Evolutionary conservation across 1,140 invertebrate species (phyloP), one percentile per base, ranked within the genome.

Genomic region (Heliconius eleuchia): DNA sequence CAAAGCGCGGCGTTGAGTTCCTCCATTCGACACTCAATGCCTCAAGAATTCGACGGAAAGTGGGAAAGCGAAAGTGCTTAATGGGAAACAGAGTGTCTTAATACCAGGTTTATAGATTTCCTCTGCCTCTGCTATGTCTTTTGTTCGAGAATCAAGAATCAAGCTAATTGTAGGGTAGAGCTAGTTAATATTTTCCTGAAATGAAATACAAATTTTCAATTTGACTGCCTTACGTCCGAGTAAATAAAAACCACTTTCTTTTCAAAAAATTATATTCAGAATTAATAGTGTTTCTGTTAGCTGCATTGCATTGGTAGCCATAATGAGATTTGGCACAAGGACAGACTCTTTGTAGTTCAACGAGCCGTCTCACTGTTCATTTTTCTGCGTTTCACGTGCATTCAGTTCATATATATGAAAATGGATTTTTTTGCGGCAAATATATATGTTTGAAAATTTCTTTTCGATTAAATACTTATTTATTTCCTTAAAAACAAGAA

Each of bases 281-380:
- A 16, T 34, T 34, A 19, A 72, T 72, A 39, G 7, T 72, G 71
- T 42, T 72, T 37, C 37, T 72, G 71, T 6, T 39, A 42, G 18
- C 71, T 72, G 71, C 37, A 72, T 39, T n/a, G 37, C 37, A 39
- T 37, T 72, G 30, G 37, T 6, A 39, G 37, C 71, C n/a, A 39
- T 72, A 72, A 72, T 72, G 71, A 72, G 71, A 72, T 72, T 72
- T 72, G 71, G 71, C 71, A 72, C 71, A 72, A 72, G 71, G 37
- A 72, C 71, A 72, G 34, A n/a, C 71, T 42, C 71, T 42, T 72
- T 72, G 37, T 72, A 42, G 71, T 71, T 71, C 71, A 72, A 72
- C 71, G 71, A 72, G 71, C 71, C 71, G 30, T 42, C 71, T 72
- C 71, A 72, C 71, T 72, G 71, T 30, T 66, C 71, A 72, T 72